These are phyloP conservation scores for Drosophila funebris DNA, from an alignment of 1,140 invertebrate species.

Conservation along the genomic window DNA sequence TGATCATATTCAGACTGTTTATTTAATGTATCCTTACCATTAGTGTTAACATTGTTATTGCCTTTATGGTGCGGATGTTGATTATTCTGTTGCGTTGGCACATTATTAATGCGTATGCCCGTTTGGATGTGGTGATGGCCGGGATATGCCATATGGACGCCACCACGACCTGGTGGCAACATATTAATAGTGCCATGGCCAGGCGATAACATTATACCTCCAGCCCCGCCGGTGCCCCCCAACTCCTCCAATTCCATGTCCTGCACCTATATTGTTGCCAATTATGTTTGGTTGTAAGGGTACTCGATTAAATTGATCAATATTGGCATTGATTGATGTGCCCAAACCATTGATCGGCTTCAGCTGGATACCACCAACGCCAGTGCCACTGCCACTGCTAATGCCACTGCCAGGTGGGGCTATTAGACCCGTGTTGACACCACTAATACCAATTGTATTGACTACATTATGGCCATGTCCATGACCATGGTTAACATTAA, in stretches of 20 bases:
- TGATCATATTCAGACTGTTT: constrained; percentile 13
- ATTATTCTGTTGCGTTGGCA: constrained; percentile 75
- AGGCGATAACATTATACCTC: constrained; percentile 64
- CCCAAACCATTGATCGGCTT: constrained; percentile 54
- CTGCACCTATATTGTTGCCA: constrained; percentile 49
- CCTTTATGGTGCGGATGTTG: constrained; percentile 64
- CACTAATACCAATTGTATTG: constrained; percentile 56
- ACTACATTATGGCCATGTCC: constrained; percentile 40
- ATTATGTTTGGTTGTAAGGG: constrained; percentile 73
- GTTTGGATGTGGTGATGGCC: constrained; percentile 75
- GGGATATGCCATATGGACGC: constrained; percentile 60
- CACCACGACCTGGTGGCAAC: constrained; percentile 59
- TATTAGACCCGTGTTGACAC: constrained; percentile 40
- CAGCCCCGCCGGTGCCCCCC: constrained; percentile 24
- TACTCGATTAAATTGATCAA: constrained; percentile 80
- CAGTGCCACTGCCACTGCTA: constrained; percentile 1
- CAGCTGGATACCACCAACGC: constrained; percentile 38
- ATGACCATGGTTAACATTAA: constrained; percentile 30
- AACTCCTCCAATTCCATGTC: constrained; percentile 22
- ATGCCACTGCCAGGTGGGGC: neutral
- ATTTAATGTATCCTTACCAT: constrained; percentile 57
- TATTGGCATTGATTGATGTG: constrained; percentile 79
- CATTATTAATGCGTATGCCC: constrained; percentile 82
- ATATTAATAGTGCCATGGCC: constrained; percentile 77
- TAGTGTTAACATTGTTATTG: constrained; percentile 60